A percentile compares a stretch with the other conserved stretches of the same genome.
phyloP scores from a whole-genome alignment of 2,888 invertebrate species.

The Chrysolina haemoptera region DNA sequence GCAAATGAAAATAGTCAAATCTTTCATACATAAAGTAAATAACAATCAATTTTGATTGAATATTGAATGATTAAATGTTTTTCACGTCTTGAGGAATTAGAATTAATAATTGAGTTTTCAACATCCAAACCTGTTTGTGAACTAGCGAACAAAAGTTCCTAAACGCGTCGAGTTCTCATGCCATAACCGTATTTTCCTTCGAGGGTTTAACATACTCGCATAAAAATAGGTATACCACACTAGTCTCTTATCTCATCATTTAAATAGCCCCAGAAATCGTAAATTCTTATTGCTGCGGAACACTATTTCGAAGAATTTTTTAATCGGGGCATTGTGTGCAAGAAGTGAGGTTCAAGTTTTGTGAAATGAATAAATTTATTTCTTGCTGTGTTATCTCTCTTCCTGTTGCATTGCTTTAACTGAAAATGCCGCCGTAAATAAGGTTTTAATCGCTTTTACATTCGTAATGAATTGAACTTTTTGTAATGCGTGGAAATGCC shows the following conservation, averaged over 20 bases:
- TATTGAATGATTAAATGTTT: too few relatives aligned
- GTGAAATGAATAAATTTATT: constrained; percentile 62
- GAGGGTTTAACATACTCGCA: background rate
- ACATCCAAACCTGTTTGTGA: too few relatives aligned
- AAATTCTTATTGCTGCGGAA: constrained; percentile 60
- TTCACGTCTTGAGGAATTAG: too few relatives aligned
- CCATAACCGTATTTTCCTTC: too few relatives aligned
- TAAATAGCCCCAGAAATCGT: constrained; percentile 51
- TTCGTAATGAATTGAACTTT: constrained; percentile 57
- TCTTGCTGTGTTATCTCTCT: constrained; percentile 60
- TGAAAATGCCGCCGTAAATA: constrained; percentile 57
- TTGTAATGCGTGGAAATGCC: constrained; percentile 47
- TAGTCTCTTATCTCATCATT: constrained; percentile 23
- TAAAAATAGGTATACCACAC: background rate
- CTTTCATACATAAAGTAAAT: too few relatives aligned
- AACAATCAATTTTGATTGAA: too few relatives aligned
- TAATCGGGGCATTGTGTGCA: constrained; percentile 62
- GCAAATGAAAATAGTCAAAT: too few relatives aligned
- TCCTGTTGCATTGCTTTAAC: constrained; percentile 59
- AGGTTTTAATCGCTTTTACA: constrained; percentile 54
- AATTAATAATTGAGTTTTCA: too few relatives aligned
- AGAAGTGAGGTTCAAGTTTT: constrained; percentile 59
- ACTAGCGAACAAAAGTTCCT: too few relatives aligned
- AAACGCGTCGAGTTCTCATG: too few relatives aligned
- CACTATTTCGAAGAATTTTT: constrained; percentile 61